Conservation (phyloP, 2,797 vertebrate species). For the Sardinella longiceps region DNA sequence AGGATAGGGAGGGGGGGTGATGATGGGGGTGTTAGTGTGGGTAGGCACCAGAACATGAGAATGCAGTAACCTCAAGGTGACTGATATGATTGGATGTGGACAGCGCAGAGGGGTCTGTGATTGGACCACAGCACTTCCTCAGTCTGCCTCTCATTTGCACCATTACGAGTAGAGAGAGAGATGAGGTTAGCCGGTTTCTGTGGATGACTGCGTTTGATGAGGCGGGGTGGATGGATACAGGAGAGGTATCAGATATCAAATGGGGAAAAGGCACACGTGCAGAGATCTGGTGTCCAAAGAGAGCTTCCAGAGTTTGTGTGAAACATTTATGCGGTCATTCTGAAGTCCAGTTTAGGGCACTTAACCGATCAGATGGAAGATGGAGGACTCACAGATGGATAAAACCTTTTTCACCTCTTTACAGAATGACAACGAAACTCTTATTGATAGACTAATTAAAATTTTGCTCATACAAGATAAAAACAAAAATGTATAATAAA, state of each 20-base stretch:
- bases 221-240: too few species aligned
- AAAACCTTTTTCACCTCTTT: not conserved
- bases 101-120: not conserved
- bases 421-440: not conserved
- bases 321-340: not conserved
- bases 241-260: not conserved
- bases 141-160: not conserved
- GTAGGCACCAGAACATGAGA: not conserved
- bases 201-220: not conserved
- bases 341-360: not conserved
- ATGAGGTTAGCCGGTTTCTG: not conserved
- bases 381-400: not conserved
- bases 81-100: not conserved
- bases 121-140: not conserved
- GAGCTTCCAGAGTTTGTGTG: not conserved
- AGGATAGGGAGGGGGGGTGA: not conserved
- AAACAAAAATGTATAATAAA: not conserved
- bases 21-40: too few species aligned
- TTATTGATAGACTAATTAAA: not conserved
- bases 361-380: too few species aligned
- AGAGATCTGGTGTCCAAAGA: not conserved
- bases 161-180: not conserved
- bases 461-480: not conserved
- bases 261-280: conserved; percentile 1
- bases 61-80: not conserved